phyloP scores from a whole-genome alignment of 2,888 invertebrate genomes.

The Axea sp. region DNA sequence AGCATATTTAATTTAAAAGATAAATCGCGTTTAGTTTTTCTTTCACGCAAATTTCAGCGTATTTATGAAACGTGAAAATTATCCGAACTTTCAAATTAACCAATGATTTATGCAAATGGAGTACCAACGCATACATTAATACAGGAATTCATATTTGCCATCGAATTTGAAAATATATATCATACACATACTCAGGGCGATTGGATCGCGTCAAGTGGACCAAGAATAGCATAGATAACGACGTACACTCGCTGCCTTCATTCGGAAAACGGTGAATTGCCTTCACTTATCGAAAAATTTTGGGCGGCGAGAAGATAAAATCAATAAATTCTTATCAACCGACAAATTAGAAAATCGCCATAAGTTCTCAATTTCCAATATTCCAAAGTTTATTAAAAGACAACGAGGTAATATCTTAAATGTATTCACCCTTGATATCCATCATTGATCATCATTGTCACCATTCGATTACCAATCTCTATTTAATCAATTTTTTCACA shows the following conservation, averaged over 20 bases:
- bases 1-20: too few relatives aligned
- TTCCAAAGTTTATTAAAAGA: conserved; percentile 26
- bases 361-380: not conserved
- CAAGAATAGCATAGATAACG: conserved; percentile 65
- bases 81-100: too few relatives aligned
- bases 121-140: too few relatives aligned
- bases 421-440: conserved; percentile 48
- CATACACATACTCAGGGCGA: conserved; percentile 68
- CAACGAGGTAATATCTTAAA: conserved; percentile 39
- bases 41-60: too few relatives aligned
- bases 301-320: conserved; percentile 18
- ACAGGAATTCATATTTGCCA: conserved; percentile 2
- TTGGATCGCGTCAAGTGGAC: conserved; percentile 71
- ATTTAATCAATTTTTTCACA: too few relatives aligned
- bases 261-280: conserved; percentile 30
- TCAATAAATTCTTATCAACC: conserved; percentile 6
- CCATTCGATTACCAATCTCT: too few relatives aligned
- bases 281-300: conserved; percentile 20
- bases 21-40: too few relatives aligned
- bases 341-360: conserved; percentile 3
- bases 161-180: conserved; percentile 29
- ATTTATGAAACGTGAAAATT: too few relatives aligned
- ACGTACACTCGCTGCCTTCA: conserved; percentile 61
- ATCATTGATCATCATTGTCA: not conserved
- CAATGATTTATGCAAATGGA: too few relatives aligned